Evolutionary conservation across 2,113 vertebrate genomes (phyloP), one percentile per base, ranked within the genome.

Genomic region (Anolis carolinensis): DNA sequence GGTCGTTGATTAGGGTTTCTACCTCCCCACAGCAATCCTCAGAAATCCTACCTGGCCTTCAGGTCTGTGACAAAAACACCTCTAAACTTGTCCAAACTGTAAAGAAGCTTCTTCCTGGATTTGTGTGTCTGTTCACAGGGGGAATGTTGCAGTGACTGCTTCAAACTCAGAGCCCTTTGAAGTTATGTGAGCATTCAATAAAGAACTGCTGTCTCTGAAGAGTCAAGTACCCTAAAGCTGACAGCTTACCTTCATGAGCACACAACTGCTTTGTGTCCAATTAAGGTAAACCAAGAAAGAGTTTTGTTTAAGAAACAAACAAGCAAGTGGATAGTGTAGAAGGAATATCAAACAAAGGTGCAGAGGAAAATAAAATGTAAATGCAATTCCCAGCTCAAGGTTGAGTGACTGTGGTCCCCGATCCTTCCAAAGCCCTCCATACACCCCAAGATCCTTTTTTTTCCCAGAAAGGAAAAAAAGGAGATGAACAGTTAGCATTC

Each of bases 281-380:
- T 85, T 85, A 85, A 25, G 32, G 32, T 85, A 79, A 85, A 79
- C 25, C 25, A 85, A 70, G 16, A 67, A 85, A 55, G 50, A 79
- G 39, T 79, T 52, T 85, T 85, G 32, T 71, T 50, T 67, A 59
- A 75, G 74, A 48, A 52, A 77, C 2, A 7, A 68, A 65, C 36
- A 59, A 84, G 39, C 14, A 6, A 32, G 5, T 32, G 55, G 55
- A 50, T 74, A 20, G 30, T 18, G 36, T 13, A 65, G 75, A 39
- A 84, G 27, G 72, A 65, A 63, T 65, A 76, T 30, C 65, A 74
- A 65, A 34, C 79, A 32, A 84, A 68, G 44, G 23, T 50, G 27
- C 59, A 65, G 27, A 44, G 10, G 5, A 34, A 34, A 72, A 59
- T 50, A 70, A 78, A 84, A 34, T 21, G 32, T 55, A 14, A n/a